Evolutionary conservation across 2,113 vertebrate species (phyloP).

Genomic region (Calypte anna): DNA sequence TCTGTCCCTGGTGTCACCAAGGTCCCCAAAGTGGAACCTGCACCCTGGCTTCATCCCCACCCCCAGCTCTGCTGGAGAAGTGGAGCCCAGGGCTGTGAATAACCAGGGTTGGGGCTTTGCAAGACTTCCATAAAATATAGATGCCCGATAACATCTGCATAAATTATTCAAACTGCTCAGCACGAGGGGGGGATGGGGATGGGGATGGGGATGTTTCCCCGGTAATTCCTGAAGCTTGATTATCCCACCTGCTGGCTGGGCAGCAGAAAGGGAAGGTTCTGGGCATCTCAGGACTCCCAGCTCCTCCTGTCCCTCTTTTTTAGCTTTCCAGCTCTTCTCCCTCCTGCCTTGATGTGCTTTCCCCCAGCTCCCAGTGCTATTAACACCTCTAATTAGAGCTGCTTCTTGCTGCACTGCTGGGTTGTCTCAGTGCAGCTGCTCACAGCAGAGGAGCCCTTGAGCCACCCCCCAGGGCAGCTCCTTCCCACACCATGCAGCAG

Average conservation of each 20-base stretch:
- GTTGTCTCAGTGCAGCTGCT: constrained; percentile 19
- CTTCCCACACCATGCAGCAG: not conserved
- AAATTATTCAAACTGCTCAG: constrained; percentile 52
- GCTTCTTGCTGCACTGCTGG: constrained; percentile 16
- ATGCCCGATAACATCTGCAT: not conserved
- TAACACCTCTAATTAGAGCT: constrained; percentile 60
- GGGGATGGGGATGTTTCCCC: not conserved
- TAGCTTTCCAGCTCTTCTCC: not conserved
- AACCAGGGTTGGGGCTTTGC: not conserved
- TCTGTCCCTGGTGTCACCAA: not conserved
- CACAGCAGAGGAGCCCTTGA: not conserved
- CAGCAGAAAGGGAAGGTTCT: not conserved
- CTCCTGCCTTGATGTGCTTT: not conserved
- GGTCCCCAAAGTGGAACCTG: not conserved
- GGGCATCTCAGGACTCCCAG: not conserved
- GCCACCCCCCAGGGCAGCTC: not conserved
- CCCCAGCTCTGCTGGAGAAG: accelerated
- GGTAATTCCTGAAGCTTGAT: constrained; percentile 12
- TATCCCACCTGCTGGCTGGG: not conserved
- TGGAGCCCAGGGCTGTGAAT: not conserved
- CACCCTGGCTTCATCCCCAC: accelerated
- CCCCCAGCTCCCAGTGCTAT: constrained; percentile 26
- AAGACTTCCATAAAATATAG: not conserved
- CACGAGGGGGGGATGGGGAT: not conserved
- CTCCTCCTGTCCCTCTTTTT: not conserved